A percentile compares a stretch with the other conserved stretches of the same genome.
Evolutionary conservation across 1,140 invertebrate genomes (phyloP).

Genomic region (Steinernema khuongi): DNA sequence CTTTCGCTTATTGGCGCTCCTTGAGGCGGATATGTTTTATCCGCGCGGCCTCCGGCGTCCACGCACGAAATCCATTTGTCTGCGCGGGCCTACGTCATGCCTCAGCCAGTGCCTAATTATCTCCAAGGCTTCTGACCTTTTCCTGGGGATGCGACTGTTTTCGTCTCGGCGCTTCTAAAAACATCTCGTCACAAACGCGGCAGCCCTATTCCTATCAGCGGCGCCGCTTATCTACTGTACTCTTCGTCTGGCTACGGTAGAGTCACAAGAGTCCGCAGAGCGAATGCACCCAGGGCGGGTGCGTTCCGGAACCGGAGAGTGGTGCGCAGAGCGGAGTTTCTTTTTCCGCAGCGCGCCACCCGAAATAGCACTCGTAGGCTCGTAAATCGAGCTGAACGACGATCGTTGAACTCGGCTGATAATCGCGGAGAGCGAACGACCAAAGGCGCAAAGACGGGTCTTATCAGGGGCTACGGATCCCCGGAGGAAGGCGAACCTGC

Average conservation of each 20-base stretch:
- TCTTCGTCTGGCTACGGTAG: no score
- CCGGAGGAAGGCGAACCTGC: no score
- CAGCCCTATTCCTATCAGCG: no score
- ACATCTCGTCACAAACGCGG: no score
- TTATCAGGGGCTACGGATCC: neutral
- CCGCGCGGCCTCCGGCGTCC: neutral
- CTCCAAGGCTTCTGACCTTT: neutral
- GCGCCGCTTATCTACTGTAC: no score
- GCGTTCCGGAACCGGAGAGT: no score
- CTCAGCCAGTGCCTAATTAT: neutral
- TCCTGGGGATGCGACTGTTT: no score
- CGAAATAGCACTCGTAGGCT: neutral
- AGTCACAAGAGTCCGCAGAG: no score
- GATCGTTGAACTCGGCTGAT: conserved; percentile 5
- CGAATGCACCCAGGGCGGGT: no score
- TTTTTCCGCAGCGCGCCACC: conserved; percentile 1
- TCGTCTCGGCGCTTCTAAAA: no score
- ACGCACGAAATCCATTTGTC: conserved; percentile 8
- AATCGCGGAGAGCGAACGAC: neutral
- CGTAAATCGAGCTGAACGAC: neutral
- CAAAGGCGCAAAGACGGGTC: neutral
- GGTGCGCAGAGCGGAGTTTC: no score
- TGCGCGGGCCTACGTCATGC: neutral
- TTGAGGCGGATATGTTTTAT: conserved; percentile 7
- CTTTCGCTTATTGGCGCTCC: neutral